These are phyloP conservation scores for Leptopilina clavipes DNA, from an alignment of 1,140 invertebrate genomes.

Conservation along the genomic window DNA sequence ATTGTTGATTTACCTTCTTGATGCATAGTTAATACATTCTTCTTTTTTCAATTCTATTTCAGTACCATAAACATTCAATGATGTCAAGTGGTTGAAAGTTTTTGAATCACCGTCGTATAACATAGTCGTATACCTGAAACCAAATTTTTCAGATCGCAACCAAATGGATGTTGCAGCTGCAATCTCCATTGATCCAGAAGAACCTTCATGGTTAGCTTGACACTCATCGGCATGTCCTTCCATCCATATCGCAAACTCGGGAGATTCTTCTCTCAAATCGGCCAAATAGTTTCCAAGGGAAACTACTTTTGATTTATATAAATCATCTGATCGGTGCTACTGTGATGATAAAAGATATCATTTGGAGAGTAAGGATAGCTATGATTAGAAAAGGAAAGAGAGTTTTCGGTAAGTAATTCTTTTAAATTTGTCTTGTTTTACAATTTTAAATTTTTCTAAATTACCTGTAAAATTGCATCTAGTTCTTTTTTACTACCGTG, in stretches of 20 bases:
- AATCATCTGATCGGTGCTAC: no score
- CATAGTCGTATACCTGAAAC: conserved; percentile 53
- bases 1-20: conserved; percentile 46
- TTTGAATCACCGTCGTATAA: conserved; percentile 56
- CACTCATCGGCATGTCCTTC: conserved; percentile 38
- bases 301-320: no score
- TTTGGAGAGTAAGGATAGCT: no score
- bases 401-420: no score
- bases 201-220: not conserved
- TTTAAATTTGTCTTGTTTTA: no score
- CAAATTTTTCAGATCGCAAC: conserved; percentile 49
- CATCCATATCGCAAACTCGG: conserved; percentile 35
- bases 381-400: no score
- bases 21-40: conserved; percentile 59
- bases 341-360: no score
- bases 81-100: conserved; percentile 48
- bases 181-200: no score
- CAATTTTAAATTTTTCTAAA: no score
- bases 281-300: no score
- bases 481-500: no score
- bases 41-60: conserved; percentile 48
- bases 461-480: no score
- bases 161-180: conserved; percentile 52
- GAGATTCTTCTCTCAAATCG: conserved; percentile 41
- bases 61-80: conserved; percentile 47